These are phyloP conservation scores for Chanos chanos DNA, from an alignment of 2,797 vertebrate species.

Conservation along the genomic window DNA sequence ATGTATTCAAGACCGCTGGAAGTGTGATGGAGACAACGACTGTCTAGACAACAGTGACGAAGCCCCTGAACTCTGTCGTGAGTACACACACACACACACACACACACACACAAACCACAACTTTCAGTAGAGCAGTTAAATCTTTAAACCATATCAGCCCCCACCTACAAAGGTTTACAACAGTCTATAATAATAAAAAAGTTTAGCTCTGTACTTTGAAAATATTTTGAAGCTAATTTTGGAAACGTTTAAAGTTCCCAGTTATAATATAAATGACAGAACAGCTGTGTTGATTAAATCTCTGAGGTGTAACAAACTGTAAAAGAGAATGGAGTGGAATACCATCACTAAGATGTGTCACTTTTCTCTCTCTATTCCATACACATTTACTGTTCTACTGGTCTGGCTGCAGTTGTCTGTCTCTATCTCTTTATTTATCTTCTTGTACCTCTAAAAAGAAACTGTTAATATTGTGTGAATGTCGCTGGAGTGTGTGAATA, in stretches of 20 bases:
- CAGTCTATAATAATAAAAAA: too few relatives aligned
- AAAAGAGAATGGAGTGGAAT: too few relatives aligned
- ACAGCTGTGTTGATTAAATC: too few relatives aligned
- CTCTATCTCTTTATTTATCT: not conserved
- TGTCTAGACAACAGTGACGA: constrained; percentile 95
- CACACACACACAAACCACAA: not conserved
- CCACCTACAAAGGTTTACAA: too few relatives aligned
- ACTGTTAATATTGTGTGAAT: too few relatives aligned
- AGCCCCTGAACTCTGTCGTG: constrained; percentile 82
- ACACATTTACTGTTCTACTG: not conserved
- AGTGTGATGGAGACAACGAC: constrained; percentile 94
- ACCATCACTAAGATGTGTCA: too few relatives aligned
- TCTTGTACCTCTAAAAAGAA: constrained; percentile 8
- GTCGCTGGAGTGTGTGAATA: too few relatives aligned
- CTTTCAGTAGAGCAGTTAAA: constrained; percentile 34
- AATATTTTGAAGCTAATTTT: too few relatives aligned
- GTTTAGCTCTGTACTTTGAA: too few relatives aligned
- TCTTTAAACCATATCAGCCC: not conserved
- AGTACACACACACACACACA: constrained; percentile 48
- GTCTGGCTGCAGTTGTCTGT: not conserved
- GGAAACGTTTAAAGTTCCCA: too few relatives aligned
- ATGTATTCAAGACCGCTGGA: constrained; percentile 92
- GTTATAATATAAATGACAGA: too few relatives aligned
- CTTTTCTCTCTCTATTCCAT: not conserved
- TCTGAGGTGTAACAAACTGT: too few relatives aligned